Conservation (phyloP, 2,888 invertebrate species). For the Trachelus troglodyta region DNA sequence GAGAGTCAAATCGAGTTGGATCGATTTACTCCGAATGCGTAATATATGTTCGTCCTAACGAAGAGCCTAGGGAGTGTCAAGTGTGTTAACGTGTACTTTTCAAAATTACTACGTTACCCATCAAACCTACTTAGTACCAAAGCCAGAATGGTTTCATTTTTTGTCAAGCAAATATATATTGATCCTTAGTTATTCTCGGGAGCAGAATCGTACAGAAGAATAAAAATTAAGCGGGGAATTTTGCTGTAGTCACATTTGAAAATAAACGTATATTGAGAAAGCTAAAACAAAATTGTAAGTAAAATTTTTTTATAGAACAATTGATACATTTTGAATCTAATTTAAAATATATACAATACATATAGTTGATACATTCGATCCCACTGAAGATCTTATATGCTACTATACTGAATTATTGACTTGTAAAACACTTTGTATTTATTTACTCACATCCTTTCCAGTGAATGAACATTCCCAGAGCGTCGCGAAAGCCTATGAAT, state of each 20-base stretch:
- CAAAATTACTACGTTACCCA: background rate
- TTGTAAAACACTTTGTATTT: background rate
- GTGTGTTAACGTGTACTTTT: background rate
- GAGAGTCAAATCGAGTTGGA: background rate
- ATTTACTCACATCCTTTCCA: background rate
- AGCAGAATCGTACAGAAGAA: background rate
- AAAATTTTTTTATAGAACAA: background rate
- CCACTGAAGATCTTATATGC: background rate
- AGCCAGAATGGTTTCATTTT: background rate
- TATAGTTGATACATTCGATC: background rate
- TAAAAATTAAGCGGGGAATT: background rate
- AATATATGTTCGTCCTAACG: background rate
- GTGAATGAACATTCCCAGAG: background rate
- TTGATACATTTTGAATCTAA: background rate
- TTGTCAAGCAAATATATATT: background rate
- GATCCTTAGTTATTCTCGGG: background rate
- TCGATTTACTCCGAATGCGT: background rate
- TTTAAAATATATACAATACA: background rate
- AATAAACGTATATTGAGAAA: background rate
- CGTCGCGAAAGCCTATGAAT: background rate
- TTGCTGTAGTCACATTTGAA: background rate
- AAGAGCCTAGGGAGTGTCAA: background rate
- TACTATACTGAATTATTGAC: background rate
- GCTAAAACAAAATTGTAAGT: background rate
- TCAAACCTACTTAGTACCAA: background rate